These are phyloP conservation scores for Sylvicola cinctus DNA, from an alignment of 2,888 invertebrate species.

Conservation along the genomic window DNA sequence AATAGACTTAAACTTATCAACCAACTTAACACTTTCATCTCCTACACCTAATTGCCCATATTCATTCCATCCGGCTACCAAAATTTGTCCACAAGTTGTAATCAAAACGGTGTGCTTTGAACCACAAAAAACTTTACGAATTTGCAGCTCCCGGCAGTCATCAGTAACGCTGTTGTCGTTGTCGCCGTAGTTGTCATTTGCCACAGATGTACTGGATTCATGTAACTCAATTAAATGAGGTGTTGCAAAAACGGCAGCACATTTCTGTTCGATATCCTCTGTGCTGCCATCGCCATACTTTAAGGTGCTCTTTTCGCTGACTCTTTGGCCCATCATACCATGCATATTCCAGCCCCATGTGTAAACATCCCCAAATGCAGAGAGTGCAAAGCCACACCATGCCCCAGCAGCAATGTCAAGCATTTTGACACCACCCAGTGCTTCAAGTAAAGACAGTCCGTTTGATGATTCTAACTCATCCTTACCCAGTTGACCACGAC, in stretches of 20 bases:
- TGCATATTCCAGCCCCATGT: constrained; percentile 82
- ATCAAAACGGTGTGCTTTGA: constrained; percentile 51
- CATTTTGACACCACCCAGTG: constrained; percentile 49
- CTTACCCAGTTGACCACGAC: constrained; percentile 74
- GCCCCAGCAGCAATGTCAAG: constrained; percentile 53
- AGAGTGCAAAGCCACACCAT: constrained; percentile 70
- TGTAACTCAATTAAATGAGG: constrained; percentile 14
- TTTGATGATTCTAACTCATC: constrained; percentile 41
- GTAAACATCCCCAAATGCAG: constrained; percentile 63
- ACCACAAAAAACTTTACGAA: constrained; percentile 43
- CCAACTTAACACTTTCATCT: constrained; percentile 12
- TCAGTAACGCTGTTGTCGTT: constrained; percentile 10
- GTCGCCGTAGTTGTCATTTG: no score
- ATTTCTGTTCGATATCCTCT: constrained; percentile 12
- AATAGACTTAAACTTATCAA: constrained; percentile 13
- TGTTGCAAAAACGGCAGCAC: constrained; percentile 17
- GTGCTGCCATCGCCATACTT: constrained; percentile 3
- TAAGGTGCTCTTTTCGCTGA: constrained; percentile 15
- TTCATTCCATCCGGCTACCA: constrained; percentile 63
- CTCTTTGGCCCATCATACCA: constrained; percentile 57
- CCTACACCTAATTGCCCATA: constrained; percentile 53
- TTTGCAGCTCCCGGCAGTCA: neutral
- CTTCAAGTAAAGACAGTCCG: constrained; percentile 43
- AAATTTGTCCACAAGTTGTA: constrained; percentile 43
- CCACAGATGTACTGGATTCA: constrained; percentile 8